phyloP scores from a whole-genome alignment of 2,113 vertebrate species.

The Apteryx owenii region DNA sequence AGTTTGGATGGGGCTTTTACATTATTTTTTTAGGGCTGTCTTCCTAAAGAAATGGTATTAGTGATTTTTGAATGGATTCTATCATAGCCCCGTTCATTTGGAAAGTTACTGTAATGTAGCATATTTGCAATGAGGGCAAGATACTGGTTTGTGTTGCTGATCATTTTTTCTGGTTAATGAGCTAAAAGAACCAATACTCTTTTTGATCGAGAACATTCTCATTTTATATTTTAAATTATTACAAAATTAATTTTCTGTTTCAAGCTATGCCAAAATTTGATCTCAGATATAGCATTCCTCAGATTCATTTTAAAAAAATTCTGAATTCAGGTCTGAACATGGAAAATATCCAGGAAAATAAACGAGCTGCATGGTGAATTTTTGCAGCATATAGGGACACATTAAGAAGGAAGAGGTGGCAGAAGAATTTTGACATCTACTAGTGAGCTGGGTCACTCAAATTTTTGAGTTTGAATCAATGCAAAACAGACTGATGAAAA shows the following conservation, averaged over 20 bases:
- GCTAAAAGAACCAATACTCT: background rate
- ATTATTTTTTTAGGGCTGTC: background rate
- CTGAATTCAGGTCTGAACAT: background rate
- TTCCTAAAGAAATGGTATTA: background rate
- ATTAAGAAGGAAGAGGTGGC: background rate
- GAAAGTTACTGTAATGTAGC: background rate
- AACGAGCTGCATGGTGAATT: background rate
- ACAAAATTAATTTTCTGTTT: background rate
- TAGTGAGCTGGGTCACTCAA: background rate
- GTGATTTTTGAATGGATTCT: background rate
- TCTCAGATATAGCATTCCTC: background rate
- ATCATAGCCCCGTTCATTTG: background rate
- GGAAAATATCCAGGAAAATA: background rate
- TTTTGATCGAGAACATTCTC: background rate
- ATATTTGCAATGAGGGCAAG: background rate
- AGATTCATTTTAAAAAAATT: background rate
- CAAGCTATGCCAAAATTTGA: background rate
- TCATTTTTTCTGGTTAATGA: background rate
- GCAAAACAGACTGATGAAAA: background rate
- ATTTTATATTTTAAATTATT: background rate
- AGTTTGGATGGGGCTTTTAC: background rate
- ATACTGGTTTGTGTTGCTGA: background rate
- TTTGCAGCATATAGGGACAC: background rate
- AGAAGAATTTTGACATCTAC: background rate
- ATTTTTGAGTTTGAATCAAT: background rate